These are phyloP conservation scores for Tachina lurida DNA, from an alignment of 2,888 invertebrate genomes.

Conservation along the genomic window DNA sequence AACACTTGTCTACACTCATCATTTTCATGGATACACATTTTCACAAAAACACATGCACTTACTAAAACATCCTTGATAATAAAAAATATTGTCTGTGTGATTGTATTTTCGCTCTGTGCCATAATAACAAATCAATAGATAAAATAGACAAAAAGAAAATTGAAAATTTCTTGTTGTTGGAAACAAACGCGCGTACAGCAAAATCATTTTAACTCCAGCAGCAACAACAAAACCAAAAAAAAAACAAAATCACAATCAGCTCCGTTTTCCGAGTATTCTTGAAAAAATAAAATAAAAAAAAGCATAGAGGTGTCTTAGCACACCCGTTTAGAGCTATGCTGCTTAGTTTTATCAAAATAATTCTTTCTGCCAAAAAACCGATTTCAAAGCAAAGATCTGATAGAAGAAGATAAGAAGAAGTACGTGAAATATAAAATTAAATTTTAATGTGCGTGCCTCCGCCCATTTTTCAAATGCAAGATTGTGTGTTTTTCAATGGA, in stretches of 20 bases:
- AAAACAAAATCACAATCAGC: neutral
- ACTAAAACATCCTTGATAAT: constrained; percentile 43
- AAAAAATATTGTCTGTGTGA: constrained; percentile 8
- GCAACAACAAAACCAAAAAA: constrained; percentile 9
- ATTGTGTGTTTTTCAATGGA: no score
- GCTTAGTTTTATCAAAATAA: no score
- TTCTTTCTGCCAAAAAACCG: no score
- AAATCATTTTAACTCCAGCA: constrained; percentile 53
- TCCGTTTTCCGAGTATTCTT: neutral
- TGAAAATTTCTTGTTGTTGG: neutral
- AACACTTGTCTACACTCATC: neutral
- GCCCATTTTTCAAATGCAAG: no score
- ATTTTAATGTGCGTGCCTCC: no score
- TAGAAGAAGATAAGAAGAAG: no score
- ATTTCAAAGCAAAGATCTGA: no score
- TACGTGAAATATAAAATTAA: no score
- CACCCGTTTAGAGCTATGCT: no score
- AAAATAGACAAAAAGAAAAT: constrained; percentile 31
- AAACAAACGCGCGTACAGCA: constrained; percentile 52
- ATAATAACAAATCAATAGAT: constrained; percentile 64
- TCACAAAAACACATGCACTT: constrained; percentile 39
- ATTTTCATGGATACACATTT: constrained; percentile 12
- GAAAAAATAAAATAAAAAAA: constrained; percentile 39
- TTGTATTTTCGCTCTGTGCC: constrained; percentile 43
- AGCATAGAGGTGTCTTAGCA: no score